Evolutionary conservation across 2,797 vertebrate species (phyloP).

Genomic region (Hypotaenidia okinawae): DNA sequence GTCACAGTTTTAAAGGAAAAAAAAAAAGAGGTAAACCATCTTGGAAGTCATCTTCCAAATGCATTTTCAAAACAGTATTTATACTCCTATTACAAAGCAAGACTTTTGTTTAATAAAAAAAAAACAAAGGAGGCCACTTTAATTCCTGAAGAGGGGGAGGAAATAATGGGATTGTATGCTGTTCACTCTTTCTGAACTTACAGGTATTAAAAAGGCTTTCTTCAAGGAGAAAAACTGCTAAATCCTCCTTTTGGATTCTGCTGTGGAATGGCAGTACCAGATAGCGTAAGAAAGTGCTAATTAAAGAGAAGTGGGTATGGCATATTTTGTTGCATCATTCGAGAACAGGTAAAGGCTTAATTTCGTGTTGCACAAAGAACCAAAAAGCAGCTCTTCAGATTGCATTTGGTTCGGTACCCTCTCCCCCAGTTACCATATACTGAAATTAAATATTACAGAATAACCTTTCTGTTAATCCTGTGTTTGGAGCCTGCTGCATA

Average conservation of each 20-base stretch:
- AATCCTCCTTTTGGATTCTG: neutral
- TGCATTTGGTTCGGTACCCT: neutral
- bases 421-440: neutral
- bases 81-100: neutral
- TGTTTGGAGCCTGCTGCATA: constrained; percentile 40
- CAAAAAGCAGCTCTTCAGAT: neutral
- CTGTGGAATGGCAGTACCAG: neutral
- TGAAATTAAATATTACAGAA: neutral
- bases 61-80: constrained; percentile 34
- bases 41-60: constrained; percentile 45
- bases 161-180: neutral
- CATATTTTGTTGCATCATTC: neutral
- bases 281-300: neutral
- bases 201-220: constrained; percentile 14
- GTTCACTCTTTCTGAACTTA: constrained; percentile 1
- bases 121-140: neutral
- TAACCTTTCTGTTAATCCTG: constrained; percentile 13
- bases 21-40: neutral
- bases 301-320: neutral
- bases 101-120: neutral
- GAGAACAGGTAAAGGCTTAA: neutral
- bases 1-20: constrained; percentile 46
- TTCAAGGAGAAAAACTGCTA: neutral
- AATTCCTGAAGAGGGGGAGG: neutral
- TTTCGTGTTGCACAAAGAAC: neutral